A percentile compares a stretch with the other conserved stretches of the same genome.
phyloP scores from a whole-genome alignment of 2,888 invertebrate species.

The Hyposoter didymator region DNA sequence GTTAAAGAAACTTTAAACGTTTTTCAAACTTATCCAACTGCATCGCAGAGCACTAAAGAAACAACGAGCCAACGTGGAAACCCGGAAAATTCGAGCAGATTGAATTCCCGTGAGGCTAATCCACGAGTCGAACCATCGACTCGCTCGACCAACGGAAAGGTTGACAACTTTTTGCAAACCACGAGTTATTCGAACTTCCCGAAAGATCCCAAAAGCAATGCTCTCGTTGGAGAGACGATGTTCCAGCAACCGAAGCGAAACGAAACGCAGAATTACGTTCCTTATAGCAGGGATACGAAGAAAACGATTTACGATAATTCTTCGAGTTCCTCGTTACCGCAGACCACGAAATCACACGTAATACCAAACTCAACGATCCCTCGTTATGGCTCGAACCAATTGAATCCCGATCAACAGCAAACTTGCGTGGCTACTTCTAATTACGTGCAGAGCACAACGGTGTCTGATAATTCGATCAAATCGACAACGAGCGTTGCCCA shows the following conservation, averaged over 20 bases:
- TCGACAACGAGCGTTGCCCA: slow-evolving; percentile 81
- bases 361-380: slow-evolving; percentile 67
- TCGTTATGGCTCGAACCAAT: slow-evolving; percentile 65
- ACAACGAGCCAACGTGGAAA: slow-evolving; percentile 40
- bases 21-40: slow-evolving; percentile 68
- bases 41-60: slow-evolving; percentile 51
- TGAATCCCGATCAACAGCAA: slow-evolving; percentile 37
- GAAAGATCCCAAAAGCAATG: slow-evolving; percentile 56
- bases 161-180: slow-evolving; percentile 43
- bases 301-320: slow-evolving; percentile 68
- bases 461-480: slow-evolving; percentile 74
- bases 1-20: slow-evolving; percentile 71
- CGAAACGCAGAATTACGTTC: slow-evolving; percentile 72
- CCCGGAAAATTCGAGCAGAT: slow-evolving; percentile 33
- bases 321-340: slow-evolving; percentile 58
- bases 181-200: slow-evolving; percentile 52
- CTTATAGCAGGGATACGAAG: slow-evolving; percentile 76
- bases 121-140: slow-evolving; percentile 44
- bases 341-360: slow-evolving; percentile 68
- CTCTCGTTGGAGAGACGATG: slow-evolving; percentile 65
- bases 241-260: slow-evolving; percentile 75
- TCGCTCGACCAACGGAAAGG: slow-evolving; percentile 35
- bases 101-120: slow-evolving; percentile 41
- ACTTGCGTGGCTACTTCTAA: slow-evolving; percentile 76
- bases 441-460: slow-evolving; percentile 76